A percentile compares a stretch with the other conserved stretches of the same genome.
These are phyloP conservation scores for Corythucha ciliata DNA, from an alignment of 2,888 invertebrate species.

Conservation along the genomic window DNA sequence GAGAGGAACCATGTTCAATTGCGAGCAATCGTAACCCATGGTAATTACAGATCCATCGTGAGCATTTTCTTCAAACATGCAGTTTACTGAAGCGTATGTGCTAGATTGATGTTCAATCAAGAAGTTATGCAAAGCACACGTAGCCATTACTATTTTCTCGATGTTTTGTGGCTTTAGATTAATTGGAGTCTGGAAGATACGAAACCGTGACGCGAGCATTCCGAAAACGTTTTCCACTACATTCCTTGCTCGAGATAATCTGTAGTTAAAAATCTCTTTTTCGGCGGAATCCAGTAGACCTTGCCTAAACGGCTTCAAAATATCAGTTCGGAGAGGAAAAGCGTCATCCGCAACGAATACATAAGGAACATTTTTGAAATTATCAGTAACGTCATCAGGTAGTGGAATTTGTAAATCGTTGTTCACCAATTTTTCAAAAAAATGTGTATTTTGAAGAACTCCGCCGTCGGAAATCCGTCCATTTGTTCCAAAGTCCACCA, in stretches of 20 bases:
- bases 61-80: slow-evolving; percentile 20
- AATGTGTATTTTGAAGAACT: not conserved
- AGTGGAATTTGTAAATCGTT: not conserved
- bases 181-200: slow-evolving; percentile 27
- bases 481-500: slow-evolving; percentile 4
- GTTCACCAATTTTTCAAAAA: not conserved
- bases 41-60: slow-evolving; percentile 19
- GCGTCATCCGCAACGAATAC: slow-evolving; percentile 30
- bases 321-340: slow-evolving; percentile 25
- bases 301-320: slow-evolving; percentile 29
- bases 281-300: slow-evolving; percentile 21
- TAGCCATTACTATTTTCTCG: slow-evolving; percentile 24
- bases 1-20: slow-evolving; percentile 18
- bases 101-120: slow-evolving; percentile 19
- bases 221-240: slow-evolving; percentile 32
- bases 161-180: slow-evolving; percentile 27
- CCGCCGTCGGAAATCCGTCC: slow-evolving; percentile 6
- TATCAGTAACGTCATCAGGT: not conserved
- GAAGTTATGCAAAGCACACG: slow-evolving; percentile 19
- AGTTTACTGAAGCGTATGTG: slow-evolving; percentile 18
- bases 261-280: slow-evolving; percentile 28
- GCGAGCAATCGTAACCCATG: slow-evolving; percentile 12
- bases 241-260: slow-evolving; percentile 26
- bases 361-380: slow-evolving; percentile 2
- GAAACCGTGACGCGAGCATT: slow-evolving; percentile 27